phyloP scores from a whole-genome alignment of 2,888 invertebrate species.

The Tiliacea aurago region DNA sequence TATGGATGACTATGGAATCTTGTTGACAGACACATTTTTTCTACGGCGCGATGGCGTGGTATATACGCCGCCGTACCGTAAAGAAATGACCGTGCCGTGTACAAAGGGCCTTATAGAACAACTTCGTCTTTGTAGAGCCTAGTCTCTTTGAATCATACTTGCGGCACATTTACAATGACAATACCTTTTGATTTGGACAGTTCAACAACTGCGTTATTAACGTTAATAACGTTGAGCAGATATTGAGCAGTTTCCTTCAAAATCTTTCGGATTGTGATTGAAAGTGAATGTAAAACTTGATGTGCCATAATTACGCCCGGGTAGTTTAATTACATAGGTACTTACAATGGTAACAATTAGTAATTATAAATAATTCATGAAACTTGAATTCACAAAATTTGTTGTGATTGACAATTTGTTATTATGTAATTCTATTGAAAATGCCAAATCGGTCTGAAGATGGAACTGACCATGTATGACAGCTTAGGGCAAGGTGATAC shows the following conservation, averaged over 20 bases:
- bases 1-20: not conserved
- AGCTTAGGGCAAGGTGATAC: not conserved
- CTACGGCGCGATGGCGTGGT: not conserved
- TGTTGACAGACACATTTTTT: not conserved
- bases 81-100: not conserved
- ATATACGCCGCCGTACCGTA: not conserved
- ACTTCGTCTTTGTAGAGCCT: not conserved
- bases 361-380: conserved; percentile 7
- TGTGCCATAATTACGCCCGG: not conserved
- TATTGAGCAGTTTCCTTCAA: not conserved
- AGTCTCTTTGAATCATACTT: not conserved
- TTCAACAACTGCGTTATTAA: not conserved
- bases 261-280: not conserved
- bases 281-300: not conserved
- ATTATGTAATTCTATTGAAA: not conserved
- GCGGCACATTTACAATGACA: too few relatives aligned
- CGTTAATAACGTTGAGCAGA: not conserved
- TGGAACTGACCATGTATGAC: not conserved
- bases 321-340: not conserved
- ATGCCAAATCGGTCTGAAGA: not conserved
- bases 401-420: not conserved
- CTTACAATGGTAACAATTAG: conserved; percentile 12
- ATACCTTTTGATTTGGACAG: not conserved
- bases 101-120: not conserved
- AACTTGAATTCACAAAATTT: conserved; percentile 10